Evolutionary conservation across 2,113 vertebrate species (phyloP).

Genomic region (Corvus cornix): DNA sequence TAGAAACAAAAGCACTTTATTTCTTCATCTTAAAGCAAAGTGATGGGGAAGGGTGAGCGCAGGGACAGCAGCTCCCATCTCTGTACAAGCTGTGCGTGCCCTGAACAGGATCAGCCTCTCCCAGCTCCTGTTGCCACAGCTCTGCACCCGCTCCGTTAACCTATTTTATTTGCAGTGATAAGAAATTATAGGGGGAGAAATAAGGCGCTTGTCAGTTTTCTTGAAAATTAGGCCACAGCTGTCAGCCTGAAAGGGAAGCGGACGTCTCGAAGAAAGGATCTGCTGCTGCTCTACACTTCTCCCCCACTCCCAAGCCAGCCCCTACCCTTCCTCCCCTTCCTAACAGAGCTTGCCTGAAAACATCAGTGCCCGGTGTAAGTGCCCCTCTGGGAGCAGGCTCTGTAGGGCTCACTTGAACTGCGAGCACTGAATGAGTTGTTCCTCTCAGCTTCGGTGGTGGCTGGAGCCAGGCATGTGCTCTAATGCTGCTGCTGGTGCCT

Average conservation of each 20-base stretch:
- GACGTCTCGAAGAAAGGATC: slow-evolving; percentile 10
- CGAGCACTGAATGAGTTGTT: background rate
- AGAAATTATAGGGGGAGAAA: slow-evolving; percentile 65
- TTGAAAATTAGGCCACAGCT: slow-evolving; percentile 79
- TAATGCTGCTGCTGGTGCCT: background rate
- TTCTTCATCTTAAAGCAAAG: background rate
- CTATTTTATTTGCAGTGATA: slow-evolving; percentile 49
- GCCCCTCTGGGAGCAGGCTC: background rate
- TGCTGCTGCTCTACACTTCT: background rate
- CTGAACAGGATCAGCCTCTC: background rate
- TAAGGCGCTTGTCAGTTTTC: slow-evolving; percentile 61
- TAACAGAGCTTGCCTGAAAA: background rate
- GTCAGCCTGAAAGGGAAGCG: slow-evolving; percentile 62
- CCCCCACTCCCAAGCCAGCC: background rate
- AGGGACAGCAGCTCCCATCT: background rate
- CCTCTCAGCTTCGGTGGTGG: background rate
- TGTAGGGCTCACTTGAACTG: background rate
- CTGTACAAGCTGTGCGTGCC: rapidly evolving
- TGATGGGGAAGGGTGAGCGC: background rate
- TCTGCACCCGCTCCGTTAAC: slow-evolving; percentile 2
- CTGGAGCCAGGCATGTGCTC: background rate
- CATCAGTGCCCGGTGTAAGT: rapidly evolving
- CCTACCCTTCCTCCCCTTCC: background rate
- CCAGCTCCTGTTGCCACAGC: background rate
- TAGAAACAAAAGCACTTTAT: background rate